A percentile compares a stretch with the other conserved stretches of the same genome.
These are phyloP conservation scores for Polyergus mexicanus DNA, from an alignment of 1,140 invertebrate genomes.

Conservation along the genomic window DNA sequence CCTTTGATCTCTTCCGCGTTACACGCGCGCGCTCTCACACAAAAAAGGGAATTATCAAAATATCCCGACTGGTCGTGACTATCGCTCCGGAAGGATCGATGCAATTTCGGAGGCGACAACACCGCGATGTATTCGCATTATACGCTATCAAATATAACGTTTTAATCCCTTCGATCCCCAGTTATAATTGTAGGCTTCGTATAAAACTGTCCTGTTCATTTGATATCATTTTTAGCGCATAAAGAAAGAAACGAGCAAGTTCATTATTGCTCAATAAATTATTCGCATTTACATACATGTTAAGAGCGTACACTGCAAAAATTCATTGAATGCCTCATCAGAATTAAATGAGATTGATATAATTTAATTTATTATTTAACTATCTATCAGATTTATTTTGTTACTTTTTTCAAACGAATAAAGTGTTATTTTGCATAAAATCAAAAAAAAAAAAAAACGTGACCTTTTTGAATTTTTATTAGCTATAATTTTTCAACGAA, in stretches of 20 bases:
- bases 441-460: no score
- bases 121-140: slow-evolving; percentile 32
- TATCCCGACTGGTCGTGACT: slow-evolving; percentile 73
- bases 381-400: no score
- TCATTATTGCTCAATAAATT: background rate
- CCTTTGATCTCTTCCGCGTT: slow-evolving; percentile 86
- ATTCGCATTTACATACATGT: background rate
- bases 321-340: no score
- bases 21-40: slow-evolving; percentile 76
- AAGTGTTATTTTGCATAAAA: no score
- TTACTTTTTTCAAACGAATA: no score
- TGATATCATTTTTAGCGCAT: background rate
- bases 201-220: background rate
- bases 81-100: slow-evolving; percentile 65
- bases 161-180: slow-evolving; percentile 2
- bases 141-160: background rate
- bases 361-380: no score
- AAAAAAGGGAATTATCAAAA: slow-evolving; percentile 83
- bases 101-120: slow-evolving; percentile 69
- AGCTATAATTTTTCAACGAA: no score
- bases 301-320: background rate
- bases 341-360: no score
- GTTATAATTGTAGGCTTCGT: slow-evolving; percentile 13
- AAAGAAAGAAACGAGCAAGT: background rate
- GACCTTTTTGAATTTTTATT: no score